Percentiles rank a stretch among this genome's conserved stretches.
These are phyloP conservation scores for Bombyx huttoni DNA, from an alignment of 2,888 invertebrate species.

Conservation along the genomic window DNA sequence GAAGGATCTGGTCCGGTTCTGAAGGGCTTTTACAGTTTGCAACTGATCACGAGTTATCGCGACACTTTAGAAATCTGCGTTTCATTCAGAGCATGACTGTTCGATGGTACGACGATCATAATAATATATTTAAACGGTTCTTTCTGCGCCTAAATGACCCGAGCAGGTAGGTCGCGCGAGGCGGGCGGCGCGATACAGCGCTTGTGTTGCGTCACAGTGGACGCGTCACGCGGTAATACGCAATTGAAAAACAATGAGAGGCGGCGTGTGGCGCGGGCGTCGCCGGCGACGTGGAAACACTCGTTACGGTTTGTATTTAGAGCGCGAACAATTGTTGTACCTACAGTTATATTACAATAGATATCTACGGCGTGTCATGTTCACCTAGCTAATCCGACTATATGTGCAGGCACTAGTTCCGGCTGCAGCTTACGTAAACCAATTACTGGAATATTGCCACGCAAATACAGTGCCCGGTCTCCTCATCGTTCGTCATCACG, in stretches of 20 bases:
- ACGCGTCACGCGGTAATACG: background rate
- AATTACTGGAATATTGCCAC: background rate
- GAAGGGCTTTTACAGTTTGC: too few relatives aligned
- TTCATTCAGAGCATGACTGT: too few relatives aligned
- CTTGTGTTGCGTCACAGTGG: background rate
- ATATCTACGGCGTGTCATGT: background rate
- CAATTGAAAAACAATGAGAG: background rate
- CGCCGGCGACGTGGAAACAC: background rate
- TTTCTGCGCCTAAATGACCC: too few relatives aligned
- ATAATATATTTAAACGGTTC: too few relatives aligned
- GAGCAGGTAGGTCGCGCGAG: too few relatives aligned
- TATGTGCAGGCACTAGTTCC: background rate
- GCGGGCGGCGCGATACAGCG: too few relatives aligned
- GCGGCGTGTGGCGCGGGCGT: background rate
- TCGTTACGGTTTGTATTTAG: background rate
- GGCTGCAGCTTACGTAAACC: background rate
- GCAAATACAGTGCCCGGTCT: background rate
- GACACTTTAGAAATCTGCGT: too few relatives aligned
- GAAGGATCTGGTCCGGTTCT: too few relatives aligned
- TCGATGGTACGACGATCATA: too few relatives aligned
- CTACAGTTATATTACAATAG: background rate
- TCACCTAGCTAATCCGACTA: background rate
- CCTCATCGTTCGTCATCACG: background rate
- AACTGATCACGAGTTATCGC: too few relatives aligned
- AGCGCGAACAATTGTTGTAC: constrained; percentile 1